Evolutionary conservation across 2,888 invertebrate genomes (phyloP), one percentile per base, ranked within the genome.

Genomic region (Agrochola circellaris): DNA sequence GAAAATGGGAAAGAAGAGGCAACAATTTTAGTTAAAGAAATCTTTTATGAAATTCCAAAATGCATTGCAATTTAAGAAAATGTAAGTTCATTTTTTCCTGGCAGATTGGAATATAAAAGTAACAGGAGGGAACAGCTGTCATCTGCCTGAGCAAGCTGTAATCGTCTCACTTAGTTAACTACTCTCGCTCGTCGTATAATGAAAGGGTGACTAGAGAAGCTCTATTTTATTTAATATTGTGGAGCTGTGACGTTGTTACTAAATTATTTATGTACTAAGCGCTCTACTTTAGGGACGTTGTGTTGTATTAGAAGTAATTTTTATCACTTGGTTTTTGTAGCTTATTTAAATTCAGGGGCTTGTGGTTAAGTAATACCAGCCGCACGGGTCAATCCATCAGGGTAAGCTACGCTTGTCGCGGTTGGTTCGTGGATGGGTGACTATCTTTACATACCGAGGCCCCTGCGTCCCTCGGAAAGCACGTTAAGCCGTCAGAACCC

Each of bases 81-180:
- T 72, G 66, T 70, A 60, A 66, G 72, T 73, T 75, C 1, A 38
- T 73, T 77, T 84, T 82, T 75, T 72, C 17, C 38, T 61, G 8
- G 65, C 26, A 75, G 70, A 83, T 83, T 79, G 84, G 64, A 86
- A 79, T 75, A 75, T 75, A 84, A 86, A 82, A 85, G 77, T 73
- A 83, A 74, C 78, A 78, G 54, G 62, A 72, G 69, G 71, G 34
- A 85, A 67, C 87, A 84, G 75, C 79, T 86, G 84, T 73, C 87
- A 86, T 79, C 56, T 62, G 74, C 34, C 65, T 51, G 48, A 79
- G 87, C 84, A 75, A 79, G 84, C 79, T 79, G 84, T 84, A 84
- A 84, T 86, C 87, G 66, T 83, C 62, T 86, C 84, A 79, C 83
- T 84, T 79, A 84, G 87, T 86, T 73, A 81, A 75, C 82, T 81